phyloP scores from a whole-genome alignment of 64 coral and sea anemone species.

The Platygyra sinensis region DNA sequence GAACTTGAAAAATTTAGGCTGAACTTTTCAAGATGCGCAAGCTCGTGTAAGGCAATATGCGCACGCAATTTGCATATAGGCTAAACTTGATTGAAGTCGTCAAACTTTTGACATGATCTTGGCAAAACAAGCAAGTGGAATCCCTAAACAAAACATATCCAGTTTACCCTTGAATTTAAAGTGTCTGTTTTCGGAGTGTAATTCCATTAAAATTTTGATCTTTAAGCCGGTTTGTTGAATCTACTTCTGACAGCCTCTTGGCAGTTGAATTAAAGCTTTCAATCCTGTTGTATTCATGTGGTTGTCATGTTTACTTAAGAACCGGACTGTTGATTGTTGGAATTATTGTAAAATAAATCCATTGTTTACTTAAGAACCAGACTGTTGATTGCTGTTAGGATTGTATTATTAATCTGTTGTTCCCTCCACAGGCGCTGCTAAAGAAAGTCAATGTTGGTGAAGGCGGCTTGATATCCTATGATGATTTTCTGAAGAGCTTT shows the following conservation, averaged over 20 bases:
- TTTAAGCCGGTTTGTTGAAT: neutral
- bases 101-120: neutral
- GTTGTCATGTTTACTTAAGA: slow-evolving; percentile 9
- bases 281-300: neutral
- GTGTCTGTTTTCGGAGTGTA: neutral
- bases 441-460: slow-evolving; percentile 63
- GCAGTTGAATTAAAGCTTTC: neutral
- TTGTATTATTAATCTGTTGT: slow-evolving; percentile 19
- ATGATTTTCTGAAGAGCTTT: slow-evolving; percentile 89
- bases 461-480: slow-evolving; percentile 67
- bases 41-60: neutral
- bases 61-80: neutral
- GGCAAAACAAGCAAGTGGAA: neutral
- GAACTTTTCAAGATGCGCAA: too few species aligned
- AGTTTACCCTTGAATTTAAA: too few species aligned
- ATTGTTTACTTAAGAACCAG: neutral
- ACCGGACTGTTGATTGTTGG: neutral
- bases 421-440: slow-evolving; percentile 58
- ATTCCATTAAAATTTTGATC: neutral
- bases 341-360: neutral
- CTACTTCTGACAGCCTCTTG: neutral
- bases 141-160: too few species aligned
- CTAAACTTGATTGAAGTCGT: neutral
- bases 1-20: too few species aligned
- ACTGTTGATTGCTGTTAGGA: neutral